A percentile compares a stretch with the other conserved stretches of the same genome.
Evolutionary conservation across 2,797 vertebrate species (phyloP).

Genomic region (Gambusia yucatana): DNA sequence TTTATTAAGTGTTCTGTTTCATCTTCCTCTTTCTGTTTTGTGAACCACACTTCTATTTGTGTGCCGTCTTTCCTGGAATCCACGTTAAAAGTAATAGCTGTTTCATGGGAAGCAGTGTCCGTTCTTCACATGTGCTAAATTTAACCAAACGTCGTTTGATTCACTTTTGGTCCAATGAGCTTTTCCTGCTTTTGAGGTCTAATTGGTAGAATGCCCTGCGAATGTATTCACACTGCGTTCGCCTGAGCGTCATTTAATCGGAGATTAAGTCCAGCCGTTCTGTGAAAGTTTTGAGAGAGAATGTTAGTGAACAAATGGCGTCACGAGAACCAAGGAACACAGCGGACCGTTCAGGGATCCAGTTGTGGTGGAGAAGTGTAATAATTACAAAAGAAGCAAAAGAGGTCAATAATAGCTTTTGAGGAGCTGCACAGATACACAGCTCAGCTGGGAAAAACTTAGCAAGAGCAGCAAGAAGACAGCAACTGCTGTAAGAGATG

Average conservation of each 20-base stretch:
- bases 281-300: background rate
- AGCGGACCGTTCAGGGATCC: background rate
- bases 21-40: conserved; percentile 26
- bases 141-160: background rate
- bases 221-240: background rate
- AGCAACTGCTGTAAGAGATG: background rate
- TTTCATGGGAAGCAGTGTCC: background rate
- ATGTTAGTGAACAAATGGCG: background rate
- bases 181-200: background rate
- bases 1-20: conserved; percentile 22
- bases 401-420: background rate
- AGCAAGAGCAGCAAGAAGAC: background rate
- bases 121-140: background rate
- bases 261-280: background rate
- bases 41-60: conserved; percentile 27
- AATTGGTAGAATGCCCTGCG: background rate
- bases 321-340: background rate
- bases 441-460: background rate
- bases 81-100: background rate
- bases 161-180: background rate
- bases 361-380: background rate
- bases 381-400: background rate
- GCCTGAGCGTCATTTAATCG: background rate
- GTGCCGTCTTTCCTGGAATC: conserved; percentile 1
- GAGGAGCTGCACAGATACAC: background rate